Evolutionary conservation across 2,797 vertebrate species (phyloP).

Genomic region (Pseudotriccus pelzelni): DNA sequence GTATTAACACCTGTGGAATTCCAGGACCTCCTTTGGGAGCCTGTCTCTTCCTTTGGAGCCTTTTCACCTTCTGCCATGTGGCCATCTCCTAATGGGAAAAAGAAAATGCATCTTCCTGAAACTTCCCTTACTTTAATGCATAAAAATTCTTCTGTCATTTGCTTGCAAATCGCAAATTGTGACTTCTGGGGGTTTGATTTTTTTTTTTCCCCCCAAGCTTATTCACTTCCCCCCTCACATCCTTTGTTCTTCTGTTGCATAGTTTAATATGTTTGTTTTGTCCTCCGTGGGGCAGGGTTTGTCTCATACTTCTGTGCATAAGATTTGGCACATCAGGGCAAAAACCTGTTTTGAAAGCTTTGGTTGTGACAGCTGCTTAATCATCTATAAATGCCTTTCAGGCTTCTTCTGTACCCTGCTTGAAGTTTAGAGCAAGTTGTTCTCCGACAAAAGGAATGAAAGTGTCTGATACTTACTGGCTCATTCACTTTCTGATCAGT

Average conservation of each 20-base stretch:
- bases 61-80: background rate
- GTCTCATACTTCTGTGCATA: background rate
- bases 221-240: background rate
- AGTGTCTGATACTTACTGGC: background rate
- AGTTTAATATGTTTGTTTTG: background rate
- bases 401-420: background rate
- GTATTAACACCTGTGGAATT: background rate
- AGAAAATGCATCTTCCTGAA: background rate
- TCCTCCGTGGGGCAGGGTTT: background rate
- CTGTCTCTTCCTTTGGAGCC: background rate
- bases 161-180: background rate
- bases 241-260: background rate
- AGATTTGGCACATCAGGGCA: background rate
- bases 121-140: fast-evolving
- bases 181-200: background rate
- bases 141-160: background rate
- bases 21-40: background rate
- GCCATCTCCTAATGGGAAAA: background rate
- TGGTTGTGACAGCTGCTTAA: background rate
- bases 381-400: background rate
- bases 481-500: background rate
- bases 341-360: background rate
- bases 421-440: background rate
- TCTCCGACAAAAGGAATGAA: background rate
- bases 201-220: background rate